Evolutionary conservation across 2,113 vertebrate species (phyloP).

Genomic region (Sinocyclocheilus grahami): DNA sequence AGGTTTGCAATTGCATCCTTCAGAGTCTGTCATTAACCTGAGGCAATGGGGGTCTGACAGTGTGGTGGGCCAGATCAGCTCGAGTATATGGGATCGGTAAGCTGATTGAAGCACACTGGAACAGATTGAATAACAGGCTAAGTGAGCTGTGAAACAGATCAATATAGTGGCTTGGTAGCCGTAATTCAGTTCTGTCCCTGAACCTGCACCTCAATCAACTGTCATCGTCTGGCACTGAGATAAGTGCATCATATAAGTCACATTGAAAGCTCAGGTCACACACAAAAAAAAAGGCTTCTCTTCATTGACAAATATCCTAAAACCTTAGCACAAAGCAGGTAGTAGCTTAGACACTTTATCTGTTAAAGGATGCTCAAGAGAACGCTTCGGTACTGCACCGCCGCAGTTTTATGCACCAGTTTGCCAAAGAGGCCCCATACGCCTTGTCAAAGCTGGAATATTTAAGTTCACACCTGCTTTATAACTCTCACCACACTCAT

Average conservation of each 20-base stretch:
- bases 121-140: constrained; percentile 56
- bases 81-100: constrained; percentile 45
- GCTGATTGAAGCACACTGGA: constrained; percentile 39
- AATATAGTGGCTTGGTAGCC: constrained; percentile 49
- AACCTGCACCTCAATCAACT: constrained; percentile 52
- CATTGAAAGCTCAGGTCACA: not conserved
- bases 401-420: constrained; percentile 39
- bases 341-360: constrained; percentile 4
- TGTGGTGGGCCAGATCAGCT: constrained; percentile 21
- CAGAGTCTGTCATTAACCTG: constrained; percentile 58
- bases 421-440: constrained; percentile 42
- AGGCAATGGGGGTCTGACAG: constrained; percentile 45
- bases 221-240: not conserved
- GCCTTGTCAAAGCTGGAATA: constrained; percentile 44
- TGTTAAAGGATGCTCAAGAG: constrained; percentile 8
- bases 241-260: constrained; percentile 29
- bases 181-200: constrained; percentile 56
- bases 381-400: constrained; percentile 15
- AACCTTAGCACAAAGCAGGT: not conserved
- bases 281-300: not conserved
- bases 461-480: constrained; percentile 49
- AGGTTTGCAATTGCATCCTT: constrained; percentile 58
- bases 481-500: constrained; percentile 45
- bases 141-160: constrained; percentile 60
- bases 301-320: constrained; percentile 14